Base-by-base conservation (phyloP, 1,140 invertebrate genomes). In the Trachymyrmex septentrionalis region DNA sequence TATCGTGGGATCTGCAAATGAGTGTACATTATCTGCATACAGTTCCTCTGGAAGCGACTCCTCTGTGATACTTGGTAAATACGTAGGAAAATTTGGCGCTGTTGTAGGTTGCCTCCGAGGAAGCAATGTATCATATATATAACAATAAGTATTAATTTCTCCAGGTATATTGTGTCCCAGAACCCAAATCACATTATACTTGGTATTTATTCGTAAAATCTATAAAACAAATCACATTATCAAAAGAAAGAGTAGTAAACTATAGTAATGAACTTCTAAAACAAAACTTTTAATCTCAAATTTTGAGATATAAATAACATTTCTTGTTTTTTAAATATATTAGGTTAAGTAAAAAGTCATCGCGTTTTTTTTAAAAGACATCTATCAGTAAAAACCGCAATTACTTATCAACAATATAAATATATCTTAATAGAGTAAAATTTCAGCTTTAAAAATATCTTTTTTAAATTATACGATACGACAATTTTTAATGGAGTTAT, bases 161-260 rank as follows among this genome's bases (percentile, higher is more conserved):
- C 99, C 99, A 57, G 99, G 97, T 86, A 99, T 96, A 48, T 95
- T 96, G 10, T 96, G 96, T n/a, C 98, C 98, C 88, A 96, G 94
- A 12, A 99, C 97, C 96, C 97, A 99, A 27, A 99, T 95, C 0
- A 99, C 97, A 96, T 99, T 99, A 93, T 99, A 97, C 93, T 99
- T 98, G 16, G 97, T 98, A 94, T 99, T 99, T 57, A 99, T 98
- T 87, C 99, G 96, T 94, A 98, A 96, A 90, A 99, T 97, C 97
- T 97, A 92, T 24, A 95, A 94, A 66, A 81, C 71, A 30, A 64
- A 75, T 57, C n/a, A 16, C 27, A 50, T 61, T 53, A 86, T 73
- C 44, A 61, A 44, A 64, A 38, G 14, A 50, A 30, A 24, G 16
- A 24, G 34, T 82, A 55, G 34, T 19, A 21, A 53, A 30, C 30